Evolutionary conservation across 2,797 vertebrate genomes (phyloP).

Genomic region (Sebastes matsubarae): DNA sequence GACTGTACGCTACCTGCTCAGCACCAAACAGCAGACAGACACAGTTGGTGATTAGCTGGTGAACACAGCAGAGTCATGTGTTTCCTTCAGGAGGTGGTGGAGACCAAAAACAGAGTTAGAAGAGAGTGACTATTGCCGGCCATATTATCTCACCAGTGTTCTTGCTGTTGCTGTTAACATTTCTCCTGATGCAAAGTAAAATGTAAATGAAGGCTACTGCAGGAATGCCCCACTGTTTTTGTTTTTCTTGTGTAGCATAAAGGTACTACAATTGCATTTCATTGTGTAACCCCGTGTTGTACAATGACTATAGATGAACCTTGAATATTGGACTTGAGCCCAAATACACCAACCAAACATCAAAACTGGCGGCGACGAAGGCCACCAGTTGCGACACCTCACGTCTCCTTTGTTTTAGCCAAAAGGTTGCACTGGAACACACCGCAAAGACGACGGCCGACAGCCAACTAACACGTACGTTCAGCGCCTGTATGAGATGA

Average conservation of each 20-base stretch:
- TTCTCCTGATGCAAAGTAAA: neutral
- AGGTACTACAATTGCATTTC: neutral
- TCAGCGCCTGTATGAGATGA: too few species aligned
- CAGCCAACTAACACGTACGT: too few species aligned
- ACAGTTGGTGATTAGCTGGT: too few species aligned
- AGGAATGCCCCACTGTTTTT: neutral
- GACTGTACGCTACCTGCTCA: neutral
- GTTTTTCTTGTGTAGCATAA: neutral
- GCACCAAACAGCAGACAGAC: neutral
- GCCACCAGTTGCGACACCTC: too few species aligned
- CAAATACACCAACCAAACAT: too few species aligned
- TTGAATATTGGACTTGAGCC: neutral
- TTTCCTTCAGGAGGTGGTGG: neutral
- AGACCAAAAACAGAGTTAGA: neutral
- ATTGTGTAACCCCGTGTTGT: neutral
- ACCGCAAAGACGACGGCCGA: too few species aligned
- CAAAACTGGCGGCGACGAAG: too few species aligned
- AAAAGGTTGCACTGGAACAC: too few species aligned
- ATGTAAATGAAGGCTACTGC: neutral
- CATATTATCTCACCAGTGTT: neutral
- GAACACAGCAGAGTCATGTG: too few species aligned
- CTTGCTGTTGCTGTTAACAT: neutral
- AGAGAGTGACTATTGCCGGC: neutral
- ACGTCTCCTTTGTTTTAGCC: too few species aligned
- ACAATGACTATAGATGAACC: neutral